Percentiles rank a stretch among this genome's conserved stretches.
These are phyloP conservation scores for Danio jaintianensis DNA, from an alignment of 2,797 vertebrate species.

Conservation along the genomic window DNA sequence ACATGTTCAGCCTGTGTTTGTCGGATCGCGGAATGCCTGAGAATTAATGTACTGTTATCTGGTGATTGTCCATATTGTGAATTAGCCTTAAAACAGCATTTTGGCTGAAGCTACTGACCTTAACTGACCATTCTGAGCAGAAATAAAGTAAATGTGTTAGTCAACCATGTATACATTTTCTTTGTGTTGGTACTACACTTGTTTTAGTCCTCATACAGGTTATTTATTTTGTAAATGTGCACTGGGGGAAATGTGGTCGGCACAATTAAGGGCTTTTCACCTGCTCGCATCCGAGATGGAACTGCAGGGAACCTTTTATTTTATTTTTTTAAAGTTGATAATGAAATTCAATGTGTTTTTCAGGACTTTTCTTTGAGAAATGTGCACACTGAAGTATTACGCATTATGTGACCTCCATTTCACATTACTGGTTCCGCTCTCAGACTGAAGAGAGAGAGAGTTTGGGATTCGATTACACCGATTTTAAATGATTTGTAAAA, in stretches of 20 bases:
- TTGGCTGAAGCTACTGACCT: neutral
- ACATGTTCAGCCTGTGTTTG: no score
- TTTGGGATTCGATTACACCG: constrained; percentile 15
- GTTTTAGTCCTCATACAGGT: neutral
- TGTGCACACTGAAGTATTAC: constrained; percentile 24
- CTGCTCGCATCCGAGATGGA: neutral
- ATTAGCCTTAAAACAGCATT: neutral
- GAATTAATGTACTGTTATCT: no score
- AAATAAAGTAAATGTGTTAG: neutral
- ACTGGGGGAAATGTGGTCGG: constrained; percentile 3
- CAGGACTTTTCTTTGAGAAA: neutral
- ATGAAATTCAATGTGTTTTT: neutral
- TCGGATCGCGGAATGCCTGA: no score
- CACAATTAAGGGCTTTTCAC: constrained; percentile 31
- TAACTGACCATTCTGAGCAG: neutral
- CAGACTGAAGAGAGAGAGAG: neutral
- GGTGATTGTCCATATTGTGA: no score
- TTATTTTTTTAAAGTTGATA: neutral
- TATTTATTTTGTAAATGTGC: neutral
- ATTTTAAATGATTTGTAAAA: constrained; percentile 16
- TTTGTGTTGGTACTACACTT: neutral
- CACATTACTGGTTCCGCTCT: constrained; percentile 6
- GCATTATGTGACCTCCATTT: neutral
- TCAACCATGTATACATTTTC: neutral
- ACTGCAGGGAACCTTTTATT: constrained; percentile 3